These are phyloP conservation scores for Smutsia temminckii DNA, from an alignment of 2,797 vertebrate species.

Conservation along the genomic window DNA sequence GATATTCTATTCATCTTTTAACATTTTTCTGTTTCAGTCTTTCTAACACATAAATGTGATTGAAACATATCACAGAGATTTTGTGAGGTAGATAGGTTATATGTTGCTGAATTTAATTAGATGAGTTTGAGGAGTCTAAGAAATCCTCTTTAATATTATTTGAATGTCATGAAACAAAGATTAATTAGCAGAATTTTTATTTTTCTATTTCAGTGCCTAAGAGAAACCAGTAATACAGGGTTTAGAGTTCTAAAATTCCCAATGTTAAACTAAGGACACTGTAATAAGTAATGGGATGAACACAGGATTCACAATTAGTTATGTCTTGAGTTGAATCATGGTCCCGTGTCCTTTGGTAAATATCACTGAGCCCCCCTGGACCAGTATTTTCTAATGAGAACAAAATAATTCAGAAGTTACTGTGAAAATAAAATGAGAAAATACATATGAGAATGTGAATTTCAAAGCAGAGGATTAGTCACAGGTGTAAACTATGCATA, in stretches of 20 bases:
- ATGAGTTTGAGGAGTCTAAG: neutral
- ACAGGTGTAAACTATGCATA: neutral
- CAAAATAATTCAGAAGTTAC: conserved; percentile 6
- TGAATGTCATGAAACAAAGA: neutral
- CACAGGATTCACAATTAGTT: neutral
- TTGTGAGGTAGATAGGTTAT: neutral
- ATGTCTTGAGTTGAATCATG: neutral
- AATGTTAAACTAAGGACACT: neutral
- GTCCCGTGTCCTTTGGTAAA: neutral
- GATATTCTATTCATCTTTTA: neutral
- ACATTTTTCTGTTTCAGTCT: neutral
- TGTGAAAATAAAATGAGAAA: conserved; percentile 18
- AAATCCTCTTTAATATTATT: neutral
- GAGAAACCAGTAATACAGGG: neutral
- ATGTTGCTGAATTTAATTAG: neutral
- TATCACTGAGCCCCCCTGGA: neutral
- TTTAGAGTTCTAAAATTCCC: neutral
- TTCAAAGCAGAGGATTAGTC: neutral
- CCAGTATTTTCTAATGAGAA: conserved; percentile 10
- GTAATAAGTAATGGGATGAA: neutral
- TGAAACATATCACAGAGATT: neutral
- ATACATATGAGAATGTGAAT: neutral
- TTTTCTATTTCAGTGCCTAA: neutral
- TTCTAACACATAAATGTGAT: neutral
- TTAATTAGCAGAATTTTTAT: neutral